Conservation (phyloP, 2,888 invertebrate species). For the Drepana falcataria region DNA sequence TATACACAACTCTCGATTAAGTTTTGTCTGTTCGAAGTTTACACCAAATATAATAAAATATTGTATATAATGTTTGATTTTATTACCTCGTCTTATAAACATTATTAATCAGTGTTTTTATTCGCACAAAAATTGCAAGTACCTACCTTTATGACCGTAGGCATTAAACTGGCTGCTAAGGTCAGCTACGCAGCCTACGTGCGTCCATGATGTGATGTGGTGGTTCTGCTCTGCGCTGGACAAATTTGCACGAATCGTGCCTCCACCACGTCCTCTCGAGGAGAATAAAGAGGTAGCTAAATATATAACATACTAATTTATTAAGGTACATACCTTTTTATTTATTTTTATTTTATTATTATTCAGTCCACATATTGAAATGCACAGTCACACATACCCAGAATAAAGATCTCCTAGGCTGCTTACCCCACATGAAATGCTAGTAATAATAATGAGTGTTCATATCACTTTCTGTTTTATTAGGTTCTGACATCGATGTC, state of each 20-base stretch:
- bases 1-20: neutral
- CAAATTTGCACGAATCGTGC: slow-evolving; percentile 55
- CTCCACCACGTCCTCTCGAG: slow-evolving; percentile 38
- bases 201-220: slow-evolving; percentile 97
- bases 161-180: slow-evolving; percentile 97
- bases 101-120: neutral
- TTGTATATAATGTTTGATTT: neutral
- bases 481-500: no score
- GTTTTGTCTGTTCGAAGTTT: neutral
- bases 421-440: no score
- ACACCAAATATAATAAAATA: no score
- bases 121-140: neutral
- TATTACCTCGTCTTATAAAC: neutral
- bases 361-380: no score
- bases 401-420: no score
- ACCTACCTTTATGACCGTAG: slow-evolving; percentile 41
- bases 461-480: no score
- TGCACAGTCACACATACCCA: no score
- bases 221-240: slow-evolving; percentile 95
- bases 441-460: no score
- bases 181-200: slow-evolving; percentile 93
- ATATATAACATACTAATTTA: neutral
- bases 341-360: no score
- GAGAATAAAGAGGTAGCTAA: slow-evolving; percentile 55
- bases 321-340: neutral